phyloP scores from a whole-genome alignment of 1,140 invertebrate genomes.

The Triops longicaudatus region DNA sequence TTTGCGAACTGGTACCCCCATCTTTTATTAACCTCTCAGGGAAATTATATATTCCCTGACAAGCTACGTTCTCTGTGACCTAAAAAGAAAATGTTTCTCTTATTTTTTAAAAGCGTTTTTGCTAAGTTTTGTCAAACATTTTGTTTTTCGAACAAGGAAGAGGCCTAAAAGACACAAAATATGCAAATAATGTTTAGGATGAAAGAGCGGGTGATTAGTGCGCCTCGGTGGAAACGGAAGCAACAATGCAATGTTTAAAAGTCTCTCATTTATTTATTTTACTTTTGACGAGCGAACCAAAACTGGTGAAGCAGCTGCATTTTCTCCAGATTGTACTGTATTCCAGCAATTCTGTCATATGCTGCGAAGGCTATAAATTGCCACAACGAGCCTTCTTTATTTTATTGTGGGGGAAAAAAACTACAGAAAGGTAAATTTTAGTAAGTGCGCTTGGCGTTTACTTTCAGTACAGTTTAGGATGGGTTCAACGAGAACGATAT shows the following conservation, averaged over 20 bases:
- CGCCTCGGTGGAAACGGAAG: neutral
- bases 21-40: too few relatives aligned
- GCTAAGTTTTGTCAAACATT: neutral
- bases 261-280: neutral
- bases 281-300: too few relatives aligned
- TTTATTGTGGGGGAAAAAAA: neutral
- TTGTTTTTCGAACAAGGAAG: too few relatives aligned
- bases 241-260: neutral
- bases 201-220: neutral
- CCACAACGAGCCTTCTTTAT: neutral
- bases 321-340: neutral
- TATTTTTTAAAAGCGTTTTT: neutral
- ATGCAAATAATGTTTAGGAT: neutral
- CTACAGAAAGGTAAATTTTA: neutral
- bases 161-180: neutral
- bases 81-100: too few relatives aligned
- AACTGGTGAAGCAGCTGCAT: neutral
- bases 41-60: too few relatives aligned
- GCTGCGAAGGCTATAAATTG: slow-evolving; percentile 5
- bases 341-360: neutral
- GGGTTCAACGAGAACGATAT: too few relatives aligned
- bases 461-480: too few relatives aligned
- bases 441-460: neutral
- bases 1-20: too few relatives aligned
- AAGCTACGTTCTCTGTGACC: too few relatives aligned